Percentiles rank a stretch among this genome's conserved stretches.
Conservation (phyloP, 2,888 invertebrate species). For the Rhamnusium bicolor region DNA sequence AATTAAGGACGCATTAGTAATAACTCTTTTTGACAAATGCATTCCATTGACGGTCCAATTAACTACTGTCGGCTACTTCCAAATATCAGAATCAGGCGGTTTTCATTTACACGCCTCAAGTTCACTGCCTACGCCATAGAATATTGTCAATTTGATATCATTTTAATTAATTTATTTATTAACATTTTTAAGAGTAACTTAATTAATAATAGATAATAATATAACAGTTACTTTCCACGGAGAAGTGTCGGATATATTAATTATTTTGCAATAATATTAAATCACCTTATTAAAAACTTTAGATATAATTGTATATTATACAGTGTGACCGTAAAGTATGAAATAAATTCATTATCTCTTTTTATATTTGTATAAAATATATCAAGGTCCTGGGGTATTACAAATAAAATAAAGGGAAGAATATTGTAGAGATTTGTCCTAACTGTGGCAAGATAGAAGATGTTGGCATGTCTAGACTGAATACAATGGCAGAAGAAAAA, state of each 20-base stretch:
- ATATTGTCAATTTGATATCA: conserved; percentile 23
- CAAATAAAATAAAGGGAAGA: no score
- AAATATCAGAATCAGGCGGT: conserved; percentile 24
- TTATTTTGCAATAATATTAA: not conserved
- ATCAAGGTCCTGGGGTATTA: no score
- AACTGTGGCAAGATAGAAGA: no score
- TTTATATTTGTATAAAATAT: no score
- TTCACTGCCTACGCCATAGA: conserved; percentile 10
- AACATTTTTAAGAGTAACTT: not conserved
- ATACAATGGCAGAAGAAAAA: no score
- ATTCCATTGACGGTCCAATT: conserved; percentile 53
- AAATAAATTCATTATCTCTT: no score
- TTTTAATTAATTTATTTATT: conserved; percentile 26
- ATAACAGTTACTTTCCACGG: not conserved
- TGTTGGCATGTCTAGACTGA: no score
- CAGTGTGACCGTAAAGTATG: no score
- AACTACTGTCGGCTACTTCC: conserved; percentile 24
- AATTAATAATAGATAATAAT: conserved; percentile 17
- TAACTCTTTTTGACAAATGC: conserved; percentile 63
- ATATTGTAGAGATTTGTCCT: no score
- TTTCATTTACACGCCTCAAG: conserved; percentile 10
- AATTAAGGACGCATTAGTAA: conserved; percentile 56
- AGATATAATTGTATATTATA: not conserved
- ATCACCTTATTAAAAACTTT: conserved; percentile 1
- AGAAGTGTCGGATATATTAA: not conserved